Conservation (phyloP, 2,888 invertebrate genomes). For the Synanthedon myopaeformis region DNA sequence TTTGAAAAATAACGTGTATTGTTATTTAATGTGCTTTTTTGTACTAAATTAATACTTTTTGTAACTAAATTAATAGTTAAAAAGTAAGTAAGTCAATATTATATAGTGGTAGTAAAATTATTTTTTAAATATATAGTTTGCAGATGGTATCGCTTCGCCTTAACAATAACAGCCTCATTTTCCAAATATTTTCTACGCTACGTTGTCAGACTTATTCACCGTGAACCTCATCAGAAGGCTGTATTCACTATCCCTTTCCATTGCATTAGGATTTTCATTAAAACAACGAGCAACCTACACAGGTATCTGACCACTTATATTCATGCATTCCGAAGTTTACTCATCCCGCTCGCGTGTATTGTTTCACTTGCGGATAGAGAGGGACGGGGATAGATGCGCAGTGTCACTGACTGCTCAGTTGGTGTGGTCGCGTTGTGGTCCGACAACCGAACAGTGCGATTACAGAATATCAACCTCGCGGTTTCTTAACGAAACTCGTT, state of each 20-base stretch:
- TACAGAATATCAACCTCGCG: conserved; percentile 9
- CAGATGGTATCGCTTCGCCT: conserved; percentile 22
- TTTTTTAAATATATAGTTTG: too few species aligned
- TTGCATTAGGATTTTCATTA: conserved; percentile 19
- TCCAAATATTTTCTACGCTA: conserved; percentile 45
- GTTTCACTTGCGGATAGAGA: conserved; percentile 19
- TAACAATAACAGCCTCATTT: conserved; percentile 58
- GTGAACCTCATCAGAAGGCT: conserved; percentile 42
- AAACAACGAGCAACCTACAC: conserved; percentile 33
- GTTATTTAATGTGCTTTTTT: too few species aligned
- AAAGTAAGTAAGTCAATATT: too few species aligned
- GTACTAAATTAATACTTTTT: too few species aligned
- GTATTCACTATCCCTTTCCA: conserved; percentile 24
- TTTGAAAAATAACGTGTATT: too few species aligned
- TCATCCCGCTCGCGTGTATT: conserved; percentile 25
- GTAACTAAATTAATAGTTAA: too few species aligned
- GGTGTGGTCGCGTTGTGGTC: conserved; percentile 28
- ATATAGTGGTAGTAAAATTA: too few species aligned
- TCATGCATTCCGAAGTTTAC: conserved; percentile 46
- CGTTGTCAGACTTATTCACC: conserved; percentile 41
- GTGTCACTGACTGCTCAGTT: conserved; percentile 65
- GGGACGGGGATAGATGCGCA: conserved; percentile 45
- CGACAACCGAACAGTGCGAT: conserved; percentile 18
- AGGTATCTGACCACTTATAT: conserved; percentile 35
- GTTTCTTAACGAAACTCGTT: conserved; percentile 12